Percentiles rank a stretch among this genome's conserved stretches.
Conservation (phyloP, 1,140 invertebrate species). For the Lineus longissimus region DNA sequence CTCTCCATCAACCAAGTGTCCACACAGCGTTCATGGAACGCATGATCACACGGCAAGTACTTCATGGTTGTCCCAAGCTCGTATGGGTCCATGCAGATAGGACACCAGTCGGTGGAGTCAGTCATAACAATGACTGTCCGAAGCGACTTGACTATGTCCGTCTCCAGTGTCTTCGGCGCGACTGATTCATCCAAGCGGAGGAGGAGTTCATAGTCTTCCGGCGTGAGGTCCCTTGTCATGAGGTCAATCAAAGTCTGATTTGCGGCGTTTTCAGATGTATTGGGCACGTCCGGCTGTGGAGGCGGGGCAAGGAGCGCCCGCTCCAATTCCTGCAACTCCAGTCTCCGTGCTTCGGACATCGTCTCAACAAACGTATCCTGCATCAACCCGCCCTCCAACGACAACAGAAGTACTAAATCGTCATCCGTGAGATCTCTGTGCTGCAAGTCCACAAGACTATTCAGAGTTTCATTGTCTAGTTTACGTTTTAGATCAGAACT, state of each 20-base stretch:
- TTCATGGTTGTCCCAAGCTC: slow-evolving; percentile 33
- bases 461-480: neutral
- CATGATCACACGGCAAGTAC: slow-evolving; percentile 41
- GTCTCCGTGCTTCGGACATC: neutral
- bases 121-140: too few relatives aligned
- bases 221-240: slow-evolving; percentile 40
- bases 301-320: slow-evolving; percentile 20
- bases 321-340: neutral
- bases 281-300: slow-evolving; percentile 24
- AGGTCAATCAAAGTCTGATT: slow-evolving; percentile 32
- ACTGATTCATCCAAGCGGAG: slow-evolving; percentile 37
- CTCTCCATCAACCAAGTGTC: slow-evolving; percentile 41
- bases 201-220: slow-evolving; percentile 46
- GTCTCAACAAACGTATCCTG: neutral
- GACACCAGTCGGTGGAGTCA: slow-evolving; percentile 15
- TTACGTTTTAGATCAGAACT: neutral
- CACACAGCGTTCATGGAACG: slow-evolving; percentile 39
- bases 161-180: slow-evolving; percentile 36
- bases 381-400: too few relatives aligned
- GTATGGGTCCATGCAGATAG: slow-evolving; percentile 42
- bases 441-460: neutral
- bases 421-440: slow-evolving; percentile 26
- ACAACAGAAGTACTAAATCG: slow-evolving; percentile 17
- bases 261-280: slow-evolving; percentile 18
- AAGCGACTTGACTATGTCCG: too few relatives aligned